Conservation (phyloP, 2,888 invertebrate genomes). For the Drosophila austrosaltans region DNA sequence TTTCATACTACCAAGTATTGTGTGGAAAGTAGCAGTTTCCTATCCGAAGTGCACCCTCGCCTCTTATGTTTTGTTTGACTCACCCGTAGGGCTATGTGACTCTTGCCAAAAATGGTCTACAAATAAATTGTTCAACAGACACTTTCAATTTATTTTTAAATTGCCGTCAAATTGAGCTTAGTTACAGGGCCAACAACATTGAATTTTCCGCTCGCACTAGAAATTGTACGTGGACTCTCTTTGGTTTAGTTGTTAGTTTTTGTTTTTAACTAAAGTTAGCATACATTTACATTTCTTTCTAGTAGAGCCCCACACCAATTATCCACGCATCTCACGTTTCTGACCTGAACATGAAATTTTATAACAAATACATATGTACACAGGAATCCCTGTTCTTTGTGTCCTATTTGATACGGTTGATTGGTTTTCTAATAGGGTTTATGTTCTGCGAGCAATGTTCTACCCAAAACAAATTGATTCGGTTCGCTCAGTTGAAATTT, state of each 20-base stretch:
- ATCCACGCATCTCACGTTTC: slow-evolving; percentile 59
- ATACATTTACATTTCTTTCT: slow-evolving; percentile 16
- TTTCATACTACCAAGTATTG: slow-evolving; percentile 75
- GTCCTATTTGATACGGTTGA: slow-evolving; percentile 73
- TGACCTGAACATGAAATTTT: slow-evolving; percentile 22
- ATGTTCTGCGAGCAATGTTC: slow-evolving; percentile 40
- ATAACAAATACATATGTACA: slow-evolving; percentile 14
- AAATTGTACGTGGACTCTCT: neutral
- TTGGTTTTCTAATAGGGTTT: slow-evolving; percentile 63
- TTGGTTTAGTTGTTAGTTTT: slow-evolving; percentile 21
- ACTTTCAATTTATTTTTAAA: slow-evolving; percentile 55
- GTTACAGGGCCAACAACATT: slow-evolving; percentile 53
- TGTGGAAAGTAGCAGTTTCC: slow-evolving; percentile 73
- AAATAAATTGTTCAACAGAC: slow-evolving; percentile 36
- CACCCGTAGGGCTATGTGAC: slow-evolving; percentile 39
- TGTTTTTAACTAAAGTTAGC: neutral
- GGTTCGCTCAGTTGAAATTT: slow-evolving; percentile 75
- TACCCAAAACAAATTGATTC: slow-evolving; percentile 70
- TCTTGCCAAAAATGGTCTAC: slow-evolving; percentile 45
- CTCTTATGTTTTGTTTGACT: slow-evolving; percentile 36
- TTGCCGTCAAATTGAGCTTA: slow-evolving; percentile 50
- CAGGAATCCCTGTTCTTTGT: slow-evolving; percentile 18
- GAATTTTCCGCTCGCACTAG: slow-evolving; percentile 7
- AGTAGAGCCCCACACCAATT: slow-evolving; percentile 44
- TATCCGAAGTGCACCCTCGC: slow-evolving; percentile 19